Conservation (phyloP, 2,888 invertebrate genomes). For the Drosophila histrio region DNA sequence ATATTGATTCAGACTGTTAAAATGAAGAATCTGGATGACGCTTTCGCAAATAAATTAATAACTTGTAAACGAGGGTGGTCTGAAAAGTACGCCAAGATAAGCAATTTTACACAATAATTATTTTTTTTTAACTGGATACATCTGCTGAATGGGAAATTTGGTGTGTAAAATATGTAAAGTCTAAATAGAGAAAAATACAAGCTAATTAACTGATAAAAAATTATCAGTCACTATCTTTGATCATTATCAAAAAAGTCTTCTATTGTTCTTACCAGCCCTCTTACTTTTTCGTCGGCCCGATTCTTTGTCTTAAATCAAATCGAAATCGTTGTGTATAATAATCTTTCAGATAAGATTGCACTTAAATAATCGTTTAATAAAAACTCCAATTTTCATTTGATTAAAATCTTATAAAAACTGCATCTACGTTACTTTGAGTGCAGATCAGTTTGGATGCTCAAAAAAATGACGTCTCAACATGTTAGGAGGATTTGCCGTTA, state of each 20-base stretch:
- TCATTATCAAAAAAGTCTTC: neutral
- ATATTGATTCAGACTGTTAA: constrained; percentile 8
- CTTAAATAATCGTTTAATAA: too few species aligned
- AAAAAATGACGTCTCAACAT: constrained; percentile 29
- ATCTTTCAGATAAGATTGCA: constrained; percentile 28
- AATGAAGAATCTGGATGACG: constrained; percentile 18
- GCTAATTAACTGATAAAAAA: too few species aligned
- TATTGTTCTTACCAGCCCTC: neutral
- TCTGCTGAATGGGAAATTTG: neutral
- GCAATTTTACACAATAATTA: too few species aligned
- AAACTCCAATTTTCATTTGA: too few species aligned
- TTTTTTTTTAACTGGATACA: too few species aligned
- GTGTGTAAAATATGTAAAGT: too few species aligned
- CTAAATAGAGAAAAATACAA: too few species aligned
- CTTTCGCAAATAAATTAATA: too few species aligned
- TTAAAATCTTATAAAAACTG: constrained; percentile 60
- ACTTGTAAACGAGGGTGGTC: too few species aligned
- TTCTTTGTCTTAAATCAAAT: constrained; percentile 9
- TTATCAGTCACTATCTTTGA: too few species aligned
- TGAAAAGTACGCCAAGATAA: too few species aligned
- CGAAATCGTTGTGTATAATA: neutral
- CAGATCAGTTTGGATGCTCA: constrained; percentile 12
- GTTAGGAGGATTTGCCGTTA: constrained; percentile 7
- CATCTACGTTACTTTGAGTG: neutral
- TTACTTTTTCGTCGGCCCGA: neutral